These are phyloP conservation scores for Ormyrus labotus DNA, from an alignment of 2,888 invertebrate species.

Conservation along the genomic window DNA sequence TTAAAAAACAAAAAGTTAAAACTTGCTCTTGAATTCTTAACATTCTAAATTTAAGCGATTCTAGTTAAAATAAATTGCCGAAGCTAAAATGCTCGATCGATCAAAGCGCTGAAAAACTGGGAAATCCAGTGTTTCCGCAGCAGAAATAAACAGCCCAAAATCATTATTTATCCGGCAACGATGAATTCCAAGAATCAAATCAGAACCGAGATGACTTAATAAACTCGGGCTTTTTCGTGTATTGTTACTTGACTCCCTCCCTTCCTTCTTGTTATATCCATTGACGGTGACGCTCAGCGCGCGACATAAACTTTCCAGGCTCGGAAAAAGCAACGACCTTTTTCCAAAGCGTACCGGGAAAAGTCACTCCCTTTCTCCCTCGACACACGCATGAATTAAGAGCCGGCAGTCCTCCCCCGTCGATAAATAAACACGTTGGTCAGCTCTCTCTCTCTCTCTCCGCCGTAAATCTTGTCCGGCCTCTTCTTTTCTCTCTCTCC, in stretches of 20 bases:
- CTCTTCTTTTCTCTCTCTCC: constrained; percentile 1
- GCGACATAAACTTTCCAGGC: background rate
- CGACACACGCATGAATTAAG: background rate
- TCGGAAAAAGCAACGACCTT: constrained; percentile 5
- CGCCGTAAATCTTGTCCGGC: constrained; percentile 39
- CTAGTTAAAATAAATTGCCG: no score
- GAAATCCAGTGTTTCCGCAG: no score
- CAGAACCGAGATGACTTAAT: constrained; percentile 33
- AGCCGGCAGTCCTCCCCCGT: constrained; percentile 1
- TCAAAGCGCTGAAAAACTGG: no score
- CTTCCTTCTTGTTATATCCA: background rate
- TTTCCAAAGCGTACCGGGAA: constrained; percentile 27
- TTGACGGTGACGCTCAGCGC: background rate
- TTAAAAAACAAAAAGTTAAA: no score
- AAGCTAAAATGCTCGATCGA: no score
- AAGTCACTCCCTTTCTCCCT: background rate
- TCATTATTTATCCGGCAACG: background rate
- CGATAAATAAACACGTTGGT: constrained; percentile 42
- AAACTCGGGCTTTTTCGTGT: constrained; percentile 4
- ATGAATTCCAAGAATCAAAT: constrained; percentile 30
- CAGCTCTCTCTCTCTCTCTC: background rate
- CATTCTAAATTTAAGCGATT: no score
- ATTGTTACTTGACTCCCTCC: constrained; percentile 7
- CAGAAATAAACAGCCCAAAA: background rate
- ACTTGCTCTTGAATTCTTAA: no score